A percentile compares a stretch with the other conserved stretches of the same genome.
Evolutionary conservation across 2,113 vertebrate genomes (phyloP).

Genomic region (Neodontobutis hainanensis): DNA sequence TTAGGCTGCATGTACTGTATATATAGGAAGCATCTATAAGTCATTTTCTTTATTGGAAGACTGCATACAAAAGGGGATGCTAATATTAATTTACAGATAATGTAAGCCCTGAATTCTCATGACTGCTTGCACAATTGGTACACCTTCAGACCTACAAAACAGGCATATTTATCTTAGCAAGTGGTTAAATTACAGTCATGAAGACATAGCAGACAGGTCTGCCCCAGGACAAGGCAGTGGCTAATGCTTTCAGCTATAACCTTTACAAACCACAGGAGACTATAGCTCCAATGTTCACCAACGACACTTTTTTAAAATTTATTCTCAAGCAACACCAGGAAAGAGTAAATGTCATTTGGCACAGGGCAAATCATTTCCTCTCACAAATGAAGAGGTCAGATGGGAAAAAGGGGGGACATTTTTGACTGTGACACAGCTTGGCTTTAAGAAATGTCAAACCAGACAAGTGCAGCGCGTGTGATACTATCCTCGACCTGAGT

Average conservation of each 20-base stretch:
- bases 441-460: slow-evolving; percentile 68
- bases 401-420: slow-evolving; percentile 36
- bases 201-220: not conserved
- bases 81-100: slow-evolving; percentile 5
- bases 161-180: not conserved
- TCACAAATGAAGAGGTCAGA: slow-evolving; percentile 61
- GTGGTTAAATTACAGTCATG: not conserved
- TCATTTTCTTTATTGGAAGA: slow-evolving; percentile 11
- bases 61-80: not conserved
- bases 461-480: slow-evolving; percentile 31
- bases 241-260: slow-evolving; percentile 55
- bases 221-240: slow-evolving; percentile 22
- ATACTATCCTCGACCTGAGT: slow-evolving; percentile 10
- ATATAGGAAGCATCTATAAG: slow-evolving; percentile 1
- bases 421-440: slow-evolving; percentile 43
- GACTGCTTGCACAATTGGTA: not conserved
- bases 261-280: slow-evolving; percentile 69
- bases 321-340: slow-evolving; percentile 39
- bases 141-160: not conserved
- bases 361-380: slow-evolving; percentile 49
- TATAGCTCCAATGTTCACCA: slow-evolving; percentile 51
- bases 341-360: slow-evolving; percentile 73
- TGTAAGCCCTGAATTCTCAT: not conserved
- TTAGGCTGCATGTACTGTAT: slow-evolving; percentile 31
- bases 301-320: slow-evolving; percentile 17